phyloP scores from a whole-genome alignment of 2,888 invertebrate genomes.

The Agapetus fuscipes region DNA sequence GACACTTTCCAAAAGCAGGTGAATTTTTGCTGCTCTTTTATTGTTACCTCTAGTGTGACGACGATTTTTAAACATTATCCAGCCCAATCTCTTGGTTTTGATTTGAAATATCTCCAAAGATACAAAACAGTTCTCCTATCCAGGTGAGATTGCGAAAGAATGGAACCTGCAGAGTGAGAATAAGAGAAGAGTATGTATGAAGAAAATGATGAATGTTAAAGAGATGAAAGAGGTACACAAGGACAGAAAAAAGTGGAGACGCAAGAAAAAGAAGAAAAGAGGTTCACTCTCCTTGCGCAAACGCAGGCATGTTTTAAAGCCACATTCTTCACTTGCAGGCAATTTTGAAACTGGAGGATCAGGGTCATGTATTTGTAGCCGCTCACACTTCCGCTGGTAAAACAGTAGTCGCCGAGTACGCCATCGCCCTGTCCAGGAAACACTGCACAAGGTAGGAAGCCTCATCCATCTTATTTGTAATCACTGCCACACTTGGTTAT shows the following conservation, averaged over 20 bases:
- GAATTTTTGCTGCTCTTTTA: conserved; percentile 12
- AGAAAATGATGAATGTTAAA: too few species aligned
- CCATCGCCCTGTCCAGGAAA: conserved; percentile 88
- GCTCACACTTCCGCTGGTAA: conserved; percentile 99
- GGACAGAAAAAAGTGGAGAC: too few species aligned
- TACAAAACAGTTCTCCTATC: too few species aligned
- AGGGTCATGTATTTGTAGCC: conserved; percentile 94
- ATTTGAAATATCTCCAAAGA: too few species aligned
- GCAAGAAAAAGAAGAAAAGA: too few species aligned
- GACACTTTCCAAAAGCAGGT: conserved; percentile 95
- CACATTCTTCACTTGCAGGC: conserved; percentile 45
- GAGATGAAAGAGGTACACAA: too few species aligned
- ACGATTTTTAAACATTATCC: conserved; percentile 2
- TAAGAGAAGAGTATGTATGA: too few species aligned
- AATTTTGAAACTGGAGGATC: conserved; percentile 85
- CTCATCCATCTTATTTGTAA: background rate
- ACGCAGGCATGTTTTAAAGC: background rate
- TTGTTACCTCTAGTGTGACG: too few species aligned
- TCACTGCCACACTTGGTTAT: background rate
- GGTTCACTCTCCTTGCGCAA: too few species aligned
- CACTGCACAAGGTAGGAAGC: conserved; percentile 76
- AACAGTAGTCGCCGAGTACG: conserved; percentile 98
- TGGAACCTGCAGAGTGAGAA: too few species aligned
- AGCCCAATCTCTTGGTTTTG: conserved; percentile 1
- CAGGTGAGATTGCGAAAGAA: too few species aligned